Evolutionary conservation across 2,888 invertebrate species (phyloP), one percentile per base, ranked within the genome.

Genomic region (Azorinus chamasolen): DNA sequence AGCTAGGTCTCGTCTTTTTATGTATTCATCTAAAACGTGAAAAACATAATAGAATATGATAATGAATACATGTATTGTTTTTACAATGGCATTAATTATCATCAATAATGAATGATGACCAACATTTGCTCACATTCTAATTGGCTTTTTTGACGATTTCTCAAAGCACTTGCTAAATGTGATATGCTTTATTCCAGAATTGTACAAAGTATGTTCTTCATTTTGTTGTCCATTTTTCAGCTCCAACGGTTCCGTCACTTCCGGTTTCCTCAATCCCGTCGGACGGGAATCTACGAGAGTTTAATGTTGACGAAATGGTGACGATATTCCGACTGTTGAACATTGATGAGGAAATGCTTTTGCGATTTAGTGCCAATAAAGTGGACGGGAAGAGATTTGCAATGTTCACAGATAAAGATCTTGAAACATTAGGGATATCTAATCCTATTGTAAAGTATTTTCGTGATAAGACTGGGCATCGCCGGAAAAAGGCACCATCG

Each of bases 321-420:
- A 88, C 88, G 39, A 84, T 91, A 63, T 83, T 91, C 39, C 82
- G 84, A 18, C 77, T 83, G 59, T 64, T 91, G 50, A 73, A 79
- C 16, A 32, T 91, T 16, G 84, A 84, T 4, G 89, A 89, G 43
- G 78, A 83, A 14, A 59, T 81, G 12, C 65, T 87, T 41, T 69
- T 75, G 59, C 77, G 82, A 64, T 68, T 88, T 22, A 70, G 80
- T 71, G 50, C 79, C 45, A 84, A 80, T 55, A 77, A 86, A n/a
- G 81, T 91, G 14, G 90, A 91, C 78, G 91, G 91, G 5, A 88
- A 87, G 59, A 83, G 86, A 51, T 91, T 91, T 61, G 82, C 89
- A 1, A 72, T 79, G n/a, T 76, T 91, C 66, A 83, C 84, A 20
- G 89, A 91, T 73, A 74, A 72, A 12, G 90, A 91, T 39, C 79